phyloP scores from a whole-genome alignment of 2,888 invertebrate genomes.

The Orgyia antiqua region DNA sequence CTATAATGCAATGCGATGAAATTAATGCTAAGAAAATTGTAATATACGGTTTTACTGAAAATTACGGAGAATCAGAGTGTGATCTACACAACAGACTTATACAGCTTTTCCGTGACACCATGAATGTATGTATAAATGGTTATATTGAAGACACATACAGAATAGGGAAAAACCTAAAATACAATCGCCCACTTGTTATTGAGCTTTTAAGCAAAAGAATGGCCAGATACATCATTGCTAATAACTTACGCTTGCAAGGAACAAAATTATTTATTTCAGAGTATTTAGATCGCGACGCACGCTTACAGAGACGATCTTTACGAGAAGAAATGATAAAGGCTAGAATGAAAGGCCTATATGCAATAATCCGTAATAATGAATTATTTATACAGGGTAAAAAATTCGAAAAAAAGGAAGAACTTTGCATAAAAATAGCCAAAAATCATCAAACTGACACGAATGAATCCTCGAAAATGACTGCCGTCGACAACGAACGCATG shows the following conservation, averaged over 20 bases:
- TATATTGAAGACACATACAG: constrained; percentile 1
- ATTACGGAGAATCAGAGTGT: constrained; percentile 1
- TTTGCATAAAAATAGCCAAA: too few relatives aligned
- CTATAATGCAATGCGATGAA: too few relatives aligned
- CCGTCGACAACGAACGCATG: too few relatives aligned
- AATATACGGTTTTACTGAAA: not conserved
- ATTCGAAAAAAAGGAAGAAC: too few relatives aligned
- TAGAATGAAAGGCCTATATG: constrained; percentile 5
- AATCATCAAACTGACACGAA: too few relatives aligned
- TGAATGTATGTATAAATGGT: not conserved
- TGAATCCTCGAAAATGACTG: too few relatives aligned
- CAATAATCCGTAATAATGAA: constrained; percentile 6
- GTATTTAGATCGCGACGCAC: too few relatives aligned
- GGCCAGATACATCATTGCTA: not conserved
- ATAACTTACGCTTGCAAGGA: too few relatives aligned
- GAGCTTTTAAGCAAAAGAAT: constrained; percentile 1
- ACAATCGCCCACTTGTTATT: not conserved
- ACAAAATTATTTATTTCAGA: too few relatives aligned
- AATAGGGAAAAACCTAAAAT: constrained; percentile 2
- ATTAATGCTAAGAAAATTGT: too few relatives aligned
- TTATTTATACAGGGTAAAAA: constrained; percentile 4
- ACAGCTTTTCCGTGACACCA: constrained; percentile 3
- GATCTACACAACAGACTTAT: constrained; percentile 3
- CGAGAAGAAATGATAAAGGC: constrained; percentile 8
- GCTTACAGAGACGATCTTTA: too few relatives aligned